A percentile compares a stretch with the other conserved stretches of the same genome.
phyloP scores from a whole-genome alignment of 2,113 vertebrate species.

The Albula goreensis region DNA sequence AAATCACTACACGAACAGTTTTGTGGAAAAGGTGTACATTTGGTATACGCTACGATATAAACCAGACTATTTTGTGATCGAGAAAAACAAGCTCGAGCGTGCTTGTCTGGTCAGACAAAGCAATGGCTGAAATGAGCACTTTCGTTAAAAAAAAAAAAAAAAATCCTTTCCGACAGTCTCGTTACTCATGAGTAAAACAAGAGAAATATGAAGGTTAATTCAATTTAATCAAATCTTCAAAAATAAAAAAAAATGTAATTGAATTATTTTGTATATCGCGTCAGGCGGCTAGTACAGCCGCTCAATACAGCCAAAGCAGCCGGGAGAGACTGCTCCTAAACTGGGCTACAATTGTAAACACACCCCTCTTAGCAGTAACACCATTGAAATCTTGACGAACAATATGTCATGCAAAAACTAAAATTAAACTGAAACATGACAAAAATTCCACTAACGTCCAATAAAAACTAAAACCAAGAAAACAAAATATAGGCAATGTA shows the following conservation, averaged over 20 bases:
- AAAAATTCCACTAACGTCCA: too few species aligned
- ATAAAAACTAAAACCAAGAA: conserved; percentile 16
- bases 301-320: conserved; percentile 45
- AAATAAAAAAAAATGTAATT: conserved; percentile 30
- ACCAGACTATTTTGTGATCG: neutral
- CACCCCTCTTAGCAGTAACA: neutral
- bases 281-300: conserved; percentile 39
- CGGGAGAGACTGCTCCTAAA: conserved; percentile 50
- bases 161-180: neutral
- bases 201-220: conserved; percentile 21
- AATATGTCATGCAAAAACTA: neutral
- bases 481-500: conserved; percentile 19
- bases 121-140: conserved; percentile 15
- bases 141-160: neutral
- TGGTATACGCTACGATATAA: neutral
- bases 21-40: neutral
- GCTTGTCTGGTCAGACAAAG: conserved; percentile 29
- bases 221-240: conserved; percentile 28
- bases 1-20: neutral
- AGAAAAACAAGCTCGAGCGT: neutral
- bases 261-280: conserved; percentile 34
- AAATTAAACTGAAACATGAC: too few species aligned
- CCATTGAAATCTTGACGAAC: neutral
- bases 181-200: neutral
- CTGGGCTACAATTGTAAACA: conserved; percentile 33